Evolutionary conservation across 2,113 vertebrate species (phyloP).

Genomic region (Budorcas taxicolor): DNA sequence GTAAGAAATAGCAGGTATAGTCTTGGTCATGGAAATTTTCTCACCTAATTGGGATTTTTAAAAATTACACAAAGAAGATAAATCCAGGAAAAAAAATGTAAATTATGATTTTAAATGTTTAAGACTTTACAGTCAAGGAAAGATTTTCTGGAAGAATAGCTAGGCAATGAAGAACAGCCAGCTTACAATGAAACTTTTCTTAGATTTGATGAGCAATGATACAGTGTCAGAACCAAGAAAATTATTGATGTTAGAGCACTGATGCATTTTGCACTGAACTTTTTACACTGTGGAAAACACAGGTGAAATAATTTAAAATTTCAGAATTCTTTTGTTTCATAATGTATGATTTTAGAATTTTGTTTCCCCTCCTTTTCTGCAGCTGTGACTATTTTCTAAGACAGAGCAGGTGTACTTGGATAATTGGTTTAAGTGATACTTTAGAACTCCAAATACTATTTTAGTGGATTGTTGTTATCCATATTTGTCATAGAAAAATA

Average conservation of each 20-base stretch:
- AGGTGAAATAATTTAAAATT: background rate
- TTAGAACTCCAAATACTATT: constrained; percentile 9
- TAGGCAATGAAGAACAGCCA: background rate
- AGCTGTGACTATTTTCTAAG: background rate
- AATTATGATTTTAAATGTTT: background rate
- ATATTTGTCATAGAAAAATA: constrained; percentile 1
- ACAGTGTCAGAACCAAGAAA: background rate
- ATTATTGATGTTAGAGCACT: background rate
- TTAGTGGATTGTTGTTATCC: background rate
- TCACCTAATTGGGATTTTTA: background rate
- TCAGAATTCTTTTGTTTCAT: background rate
- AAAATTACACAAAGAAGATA: background rate
- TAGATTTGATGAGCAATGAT: background rate
- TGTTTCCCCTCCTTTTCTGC: background rate
- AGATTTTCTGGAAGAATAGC: background rate
- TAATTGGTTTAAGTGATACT: background rate
- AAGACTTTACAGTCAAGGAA: background rate
- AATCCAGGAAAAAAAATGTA: background rate
- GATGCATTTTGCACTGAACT: background rate
- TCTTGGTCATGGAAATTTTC: background rate
- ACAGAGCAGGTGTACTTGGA: background rate
- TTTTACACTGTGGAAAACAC: background rate
- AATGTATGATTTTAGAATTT: background rate
- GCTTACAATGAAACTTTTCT: background rate
- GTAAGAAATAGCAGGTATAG: background rate